phyloP scores from a whole-genome alignment of 2,797 vertebrate species.

The Decapterus maruadsi region DNA sequence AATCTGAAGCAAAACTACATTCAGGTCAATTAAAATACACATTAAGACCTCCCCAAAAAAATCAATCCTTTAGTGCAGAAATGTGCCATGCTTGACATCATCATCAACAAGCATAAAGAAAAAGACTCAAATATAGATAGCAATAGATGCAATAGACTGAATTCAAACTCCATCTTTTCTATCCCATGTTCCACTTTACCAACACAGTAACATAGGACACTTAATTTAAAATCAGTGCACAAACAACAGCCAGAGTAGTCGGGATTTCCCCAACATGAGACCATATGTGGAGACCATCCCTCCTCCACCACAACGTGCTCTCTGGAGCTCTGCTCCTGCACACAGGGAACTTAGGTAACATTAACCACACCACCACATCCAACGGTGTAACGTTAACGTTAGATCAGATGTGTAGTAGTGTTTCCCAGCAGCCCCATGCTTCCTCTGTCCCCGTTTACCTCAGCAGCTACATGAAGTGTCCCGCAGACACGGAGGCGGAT shows the following conservation, averaged over 20 bases:
- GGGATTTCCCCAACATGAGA: slow-evolving; percentile 30
- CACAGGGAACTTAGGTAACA: background rate
- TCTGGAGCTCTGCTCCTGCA: background rate
- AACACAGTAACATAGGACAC: background rate
- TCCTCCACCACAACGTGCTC: background rate
- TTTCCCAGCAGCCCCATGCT: background rate
- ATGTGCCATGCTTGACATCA: background rate
- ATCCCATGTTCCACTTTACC: background rate
- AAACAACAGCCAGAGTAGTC: background rate
- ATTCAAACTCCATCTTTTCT: background rate
- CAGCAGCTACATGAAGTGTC: background rate
- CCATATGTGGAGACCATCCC: background rate
- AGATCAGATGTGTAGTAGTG: background rate
- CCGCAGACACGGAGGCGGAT: slow-evolving; percentile 18
- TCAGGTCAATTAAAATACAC: background rate
- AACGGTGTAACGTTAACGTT: background rate
- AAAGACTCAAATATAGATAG: background rate
- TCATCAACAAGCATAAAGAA: background rate
- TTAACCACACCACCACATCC: background rate
- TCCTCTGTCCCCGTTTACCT: background rate
- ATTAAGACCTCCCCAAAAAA: background rate
- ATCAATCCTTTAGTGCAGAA: background rate
- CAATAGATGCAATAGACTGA: background rate
- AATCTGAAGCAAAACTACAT: background rate
- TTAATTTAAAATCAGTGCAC: background rate